Percentiles rank a stretch among this genome's conserved stretches.
phyloP scores from a whole-genome alignment of 2,113 vertebrate species.

The Spilogale gracilis region DNA sequence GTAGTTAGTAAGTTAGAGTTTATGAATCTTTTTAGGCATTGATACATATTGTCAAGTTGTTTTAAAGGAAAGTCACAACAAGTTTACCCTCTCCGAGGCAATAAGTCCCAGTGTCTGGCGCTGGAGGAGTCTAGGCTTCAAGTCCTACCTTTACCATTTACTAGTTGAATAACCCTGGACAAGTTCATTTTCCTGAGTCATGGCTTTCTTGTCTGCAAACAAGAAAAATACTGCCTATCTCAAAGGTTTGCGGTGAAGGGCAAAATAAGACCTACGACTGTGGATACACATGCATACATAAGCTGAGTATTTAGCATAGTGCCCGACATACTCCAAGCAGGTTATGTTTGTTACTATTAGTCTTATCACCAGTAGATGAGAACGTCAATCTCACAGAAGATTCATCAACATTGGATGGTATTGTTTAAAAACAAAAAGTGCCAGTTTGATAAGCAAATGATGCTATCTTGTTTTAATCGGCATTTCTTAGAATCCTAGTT shows the following conservation, averaged over 20 bases:
- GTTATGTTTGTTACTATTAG: background rate
- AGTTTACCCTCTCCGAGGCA: background rate
- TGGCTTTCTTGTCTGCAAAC: background rate
- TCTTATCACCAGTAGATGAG: background rate
- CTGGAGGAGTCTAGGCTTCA: background rate
- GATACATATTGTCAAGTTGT: background rate
- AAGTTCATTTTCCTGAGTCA: background rate
- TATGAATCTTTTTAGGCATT: background rate
- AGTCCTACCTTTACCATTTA: background rate
- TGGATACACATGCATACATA: background rate
- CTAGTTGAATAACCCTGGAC: background rate
- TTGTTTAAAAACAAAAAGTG: slow-evolving; percentile 19
- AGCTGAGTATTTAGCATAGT: background rate
- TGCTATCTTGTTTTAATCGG: slow-evolving; percentile 20
- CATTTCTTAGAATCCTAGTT: slow-evolving; percentile 11
- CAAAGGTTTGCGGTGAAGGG: background rate
- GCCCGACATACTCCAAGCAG: background rate
- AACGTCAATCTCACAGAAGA: background rate
- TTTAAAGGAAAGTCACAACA: background rate
- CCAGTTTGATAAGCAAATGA: background rate
- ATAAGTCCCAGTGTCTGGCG: background rate
- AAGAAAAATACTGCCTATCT: background rate
- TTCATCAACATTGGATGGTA: background rate
- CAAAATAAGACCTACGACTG: background rate
- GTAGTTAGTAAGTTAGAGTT: background rate